Percentiles rank a stretch among this genome's conserved stretches.
phyloP scores from a whole-genome alignment of 1,140 invertebrate species.

The Brachionus sp. region DNA sequence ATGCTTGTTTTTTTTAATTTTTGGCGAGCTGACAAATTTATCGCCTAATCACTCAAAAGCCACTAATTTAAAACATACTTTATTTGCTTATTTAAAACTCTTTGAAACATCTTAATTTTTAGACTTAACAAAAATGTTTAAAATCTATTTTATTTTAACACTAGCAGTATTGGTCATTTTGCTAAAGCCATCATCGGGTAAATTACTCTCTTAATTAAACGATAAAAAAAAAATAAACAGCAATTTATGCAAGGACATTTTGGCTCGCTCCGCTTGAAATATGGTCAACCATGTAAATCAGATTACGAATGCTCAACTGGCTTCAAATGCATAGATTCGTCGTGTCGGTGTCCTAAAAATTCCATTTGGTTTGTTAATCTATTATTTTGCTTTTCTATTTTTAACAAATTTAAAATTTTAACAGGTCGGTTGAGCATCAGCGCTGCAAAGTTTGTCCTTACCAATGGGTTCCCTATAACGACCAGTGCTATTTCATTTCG shows the following conservation, averaged over 20 bases:
- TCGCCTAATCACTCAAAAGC: too few species aligned
- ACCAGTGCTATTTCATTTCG: background rate
- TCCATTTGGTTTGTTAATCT: background rate
- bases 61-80: too few species aligned
- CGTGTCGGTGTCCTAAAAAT: background rate
- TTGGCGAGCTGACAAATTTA: too few species aligned
- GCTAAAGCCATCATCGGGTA: background rate
- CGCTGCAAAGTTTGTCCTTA: background rate
- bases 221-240: background rate
- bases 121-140: too few species aligned
- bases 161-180: too few species aligned
- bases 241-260: background rate
- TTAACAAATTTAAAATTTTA: background rate
- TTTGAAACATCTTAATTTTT: too few species aligned
- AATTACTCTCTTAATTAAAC: background rate
- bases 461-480: background rate
- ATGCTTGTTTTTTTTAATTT: too few species aligned
- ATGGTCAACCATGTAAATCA: background rate
- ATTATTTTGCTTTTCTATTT: background rate
- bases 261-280: background rate
- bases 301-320: background rate
- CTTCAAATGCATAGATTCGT: background rate
- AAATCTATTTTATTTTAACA: too few species aligned
- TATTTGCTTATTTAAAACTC: too few species aligned
- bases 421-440: background rate